A percentile compares a stretch with the other conserved stretches of the same genome.
Conservation (phyloP, 2,797 vertebrate genomes). For the Astyanax mexicanus region DNA sequence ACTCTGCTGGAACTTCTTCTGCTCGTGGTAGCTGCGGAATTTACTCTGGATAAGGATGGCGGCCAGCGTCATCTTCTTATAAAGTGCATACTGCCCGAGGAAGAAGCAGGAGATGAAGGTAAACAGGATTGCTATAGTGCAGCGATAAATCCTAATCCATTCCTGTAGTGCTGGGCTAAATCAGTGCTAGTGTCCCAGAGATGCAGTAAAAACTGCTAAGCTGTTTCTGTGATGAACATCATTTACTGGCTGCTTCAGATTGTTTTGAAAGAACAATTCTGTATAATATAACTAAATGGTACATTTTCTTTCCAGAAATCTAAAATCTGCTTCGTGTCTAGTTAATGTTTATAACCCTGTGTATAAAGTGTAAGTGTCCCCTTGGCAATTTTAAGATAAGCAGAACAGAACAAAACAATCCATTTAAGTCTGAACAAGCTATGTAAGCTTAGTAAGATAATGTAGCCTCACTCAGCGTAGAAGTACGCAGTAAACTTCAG, state of each 20-base stretch:
- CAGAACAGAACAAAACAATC: no score
- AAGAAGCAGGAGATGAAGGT: constrained; percentile 62
- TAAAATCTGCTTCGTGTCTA: not conserved
- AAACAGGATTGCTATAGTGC: not conserved
- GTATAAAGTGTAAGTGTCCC: no score
- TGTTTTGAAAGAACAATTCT: not conserved
- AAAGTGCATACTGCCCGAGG: constrained; percentile 97
- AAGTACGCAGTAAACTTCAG: no score
- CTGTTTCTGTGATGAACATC: no score
- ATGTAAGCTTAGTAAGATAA: no score
- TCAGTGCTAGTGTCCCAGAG: not conserved
- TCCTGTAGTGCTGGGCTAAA: not conserved
- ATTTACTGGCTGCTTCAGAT: no score
- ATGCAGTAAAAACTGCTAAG: not conserved
- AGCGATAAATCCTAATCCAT: not conserved
- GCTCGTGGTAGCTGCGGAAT: constrained; percentile 98
- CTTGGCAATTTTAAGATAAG: no score
- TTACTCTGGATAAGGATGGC: constrained; percentile 99
- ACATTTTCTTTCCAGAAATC: not conserved
- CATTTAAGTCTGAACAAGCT: no score
- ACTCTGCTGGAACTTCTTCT: constrained; percentile 98
- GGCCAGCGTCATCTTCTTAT: constrained; percentile 99
- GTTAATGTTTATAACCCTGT: not conserved
- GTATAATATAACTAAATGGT: not conserved
- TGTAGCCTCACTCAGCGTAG: no score